Evolutionary conservation across 2,888 invertebrate species (phyloP).

Genomic region (Falcaria lacertinaria): DNA sequence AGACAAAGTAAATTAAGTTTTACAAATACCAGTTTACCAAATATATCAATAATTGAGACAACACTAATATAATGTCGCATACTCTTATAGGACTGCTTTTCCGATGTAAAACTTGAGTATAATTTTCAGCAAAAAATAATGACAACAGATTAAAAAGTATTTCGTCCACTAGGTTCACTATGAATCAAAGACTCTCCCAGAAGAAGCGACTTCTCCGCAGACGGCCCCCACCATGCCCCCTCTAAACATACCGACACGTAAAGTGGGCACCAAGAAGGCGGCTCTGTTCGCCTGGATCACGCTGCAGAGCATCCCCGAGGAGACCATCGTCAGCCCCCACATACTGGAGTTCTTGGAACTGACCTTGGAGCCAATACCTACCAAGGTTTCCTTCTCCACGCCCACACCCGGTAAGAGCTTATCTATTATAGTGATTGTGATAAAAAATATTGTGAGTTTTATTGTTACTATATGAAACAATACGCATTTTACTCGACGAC

Average conservation of each 20-base stretch:
- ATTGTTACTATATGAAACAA: no score
- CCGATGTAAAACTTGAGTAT: no score
- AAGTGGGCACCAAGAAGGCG: constrained; percentile 89
- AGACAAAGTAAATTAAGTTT: no score
- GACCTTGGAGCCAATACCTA: constrained; percentile 96
- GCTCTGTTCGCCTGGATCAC: constrained; percentile 97
- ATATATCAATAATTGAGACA: no score
- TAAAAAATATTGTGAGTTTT: no score
- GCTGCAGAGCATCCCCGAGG: constrained; percentile 97
- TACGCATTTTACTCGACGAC: no score
- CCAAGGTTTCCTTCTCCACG: constrained; percentile 73
- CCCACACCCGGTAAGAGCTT: constrained; percentile 50
- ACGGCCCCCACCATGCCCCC: constrained; percentile 15
- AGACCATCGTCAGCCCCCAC: constrained; percentile 98
- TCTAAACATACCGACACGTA: constrained; percentile 45
- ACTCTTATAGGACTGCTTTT: no score
- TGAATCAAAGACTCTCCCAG: constrained; percentile 86
- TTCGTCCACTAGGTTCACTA: constrained; percentile 82
- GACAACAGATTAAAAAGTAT: no score
- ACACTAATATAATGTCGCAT: no score
- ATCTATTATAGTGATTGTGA: neutral
- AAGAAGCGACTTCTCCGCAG: constrained; percentile 77
- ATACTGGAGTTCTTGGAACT: constrained; percentile 98
- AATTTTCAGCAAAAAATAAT: no score
- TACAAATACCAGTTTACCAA: no score